Evolutionary conservation across 2,113 vertebrate species (phyloP).

Genomic region (Grallaria varia): DNA sequence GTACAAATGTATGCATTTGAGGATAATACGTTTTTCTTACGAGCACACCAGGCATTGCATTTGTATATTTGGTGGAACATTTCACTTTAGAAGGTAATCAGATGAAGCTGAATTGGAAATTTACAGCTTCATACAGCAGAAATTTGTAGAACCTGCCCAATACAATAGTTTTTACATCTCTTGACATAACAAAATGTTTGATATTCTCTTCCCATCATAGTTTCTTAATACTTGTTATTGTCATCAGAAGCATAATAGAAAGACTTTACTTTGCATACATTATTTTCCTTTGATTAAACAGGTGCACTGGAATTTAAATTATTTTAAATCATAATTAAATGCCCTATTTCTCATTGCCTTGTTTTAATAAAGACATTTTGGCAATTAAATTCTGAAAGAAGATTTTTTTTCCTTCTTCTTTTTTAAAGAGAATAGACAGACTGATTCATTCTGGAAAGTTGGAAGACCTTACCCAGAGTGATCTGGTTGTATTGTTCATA

Average conservation of each 20-base stretch:
- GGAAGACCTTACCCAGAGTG: not conserved
- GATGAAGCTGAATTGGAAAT: not conserved
- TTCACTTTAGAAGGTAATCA: not conserved
- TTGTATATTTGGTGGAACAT: not conserved
- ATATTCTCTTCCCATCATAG: conserved; percentile 26
- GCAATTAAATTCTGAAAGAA: conserved; percentile 41
- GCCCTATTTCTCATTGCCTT: not conserved
- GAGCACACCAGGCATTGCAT: not conserved
- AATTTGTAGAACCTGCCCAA: conserved; percentile 2
- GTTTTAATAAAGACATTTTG: conserved; percentile 24
- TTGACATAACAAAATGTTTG: not conserved
- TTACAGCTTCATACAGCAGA: not conserved
- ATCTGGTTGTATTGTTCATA: not conserved
- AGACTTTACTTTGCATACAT: conserved; percentile 2
- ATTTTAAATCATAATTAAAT: conserved; percentile 40
- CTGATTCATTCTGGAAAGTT: not conserved
- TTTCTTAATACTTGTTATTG: conserved; percentile 45
- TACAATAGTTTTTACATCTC: not conserved
- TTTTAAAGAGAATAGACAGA: not conserved
- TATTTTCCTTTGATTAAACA: conserved; percentile 58
- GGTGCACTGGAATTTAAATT: conserved; percentile 36
- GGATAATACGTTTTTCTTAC: not conserved
- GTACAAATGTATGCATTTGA: not conserved
- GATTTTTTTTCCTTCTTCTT: not conserved
- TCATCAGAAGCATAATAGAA: conserved; percentile 34